Percentiles rank a stretch among this genome's conserved stretches.
phyloP scores from a whole-genome alignment of 2,113 vertebrate species.

The Oncorhynchus kisutch region DNA sequence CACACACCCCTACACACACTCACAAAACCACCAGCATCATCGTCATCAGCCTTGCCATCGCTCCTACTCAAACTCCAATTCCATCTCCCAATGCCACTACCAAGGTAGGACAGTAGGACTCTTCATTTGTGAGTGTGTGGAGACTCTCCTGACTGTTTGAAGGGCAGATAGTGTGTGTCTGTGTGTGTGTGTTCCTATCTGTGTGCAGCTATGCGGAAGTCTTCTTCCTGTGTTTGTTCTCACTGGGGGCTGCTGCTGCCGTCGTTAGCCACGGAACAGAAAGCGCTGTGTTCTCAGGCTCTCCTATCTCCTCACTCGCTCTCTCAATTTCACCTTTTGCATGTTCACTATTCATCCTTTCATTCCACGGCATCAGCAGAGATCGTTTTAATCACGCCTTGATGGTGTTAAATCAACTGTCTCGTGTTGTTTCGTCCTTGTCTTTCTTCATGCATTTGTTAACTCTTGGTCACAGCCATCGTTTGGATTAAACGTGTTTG shows the following conservation, averaged over 20 bases:
- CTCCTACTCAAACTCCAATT: not conserved
- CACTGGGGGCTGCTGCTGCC: not conserved
- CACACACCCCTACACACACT: slow-evolving; percentile 18
- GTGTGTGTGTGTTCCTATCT: slow-evolving; percentile 5
- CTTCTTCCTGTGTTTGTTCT: slow-evolving; percentile 16
- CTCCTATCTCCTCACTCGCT: slow-evolving; percentile 2
- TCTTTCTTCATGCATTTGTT: not conserved
- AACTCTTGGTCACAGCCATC: not conserved
- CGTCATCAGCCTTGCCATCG: not conserved
- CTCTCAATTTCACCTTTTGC: not conserved
- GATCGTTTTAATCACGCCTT: not conserved
- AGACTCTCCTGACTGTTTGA: too few relatives aligned
- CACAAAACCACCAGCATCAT: slow-evolving; percentile 6
- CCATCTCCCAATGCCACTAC: not conserved
- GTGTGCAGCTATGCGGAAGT: slow-evolving; percentile 19
- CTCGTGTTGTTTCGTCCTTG: not conserved
- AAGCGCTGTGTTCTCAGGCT: slow-evolving; percentile 1
- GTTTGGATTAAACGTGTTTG: not conserved
- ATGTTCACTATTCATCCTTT: not conserved
- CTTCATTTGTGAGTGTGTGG: slow-evolving; percentile 5
- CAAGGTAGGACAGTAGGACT: slow-evolving; percentile 3
- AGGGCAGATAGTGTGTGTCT: slow-evolving; percentile 1
- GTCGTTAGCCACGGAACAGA: not conserved
- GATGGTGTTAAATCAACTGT: not conserved
- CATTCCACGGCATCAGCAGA: not conserved